phyloP scores from a whole-genome alignment of 2,888 invertebrate species.

The Myopa testacea region DNA sequence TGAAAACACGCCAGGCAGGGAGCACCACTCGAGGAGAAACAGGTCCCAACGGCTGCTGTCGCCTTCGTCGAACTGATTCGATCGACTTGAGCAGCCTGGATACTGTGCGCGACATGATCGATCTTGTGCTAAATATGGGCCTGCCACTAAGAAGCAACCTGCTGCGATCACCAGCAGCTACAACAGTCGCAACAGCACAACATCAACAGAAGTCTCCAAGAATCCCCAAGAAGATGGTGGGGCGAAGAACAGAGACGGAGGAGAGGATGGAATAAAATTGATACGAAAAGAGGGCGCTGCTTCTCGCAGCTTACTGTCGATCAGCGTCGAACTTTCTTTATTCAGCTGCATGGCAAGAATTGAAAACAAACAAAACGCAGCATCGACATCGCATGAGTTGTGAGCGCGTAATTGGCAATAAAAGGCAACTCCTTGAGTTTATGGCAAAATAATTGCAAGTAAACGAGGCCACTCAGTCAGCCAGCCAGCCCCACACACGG shows the following conservation, averaged over 20 bases:
- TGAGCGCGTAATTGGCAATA: constrained; percentile 23
- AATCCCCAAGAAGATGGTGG: not conserved
- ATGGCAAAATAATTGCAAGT: constrained; percentile 18
- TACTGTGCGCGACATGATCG: not conserved
- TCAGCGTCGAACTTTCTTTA: constrained; percentile 1
- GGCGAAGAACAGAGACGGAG: not conserved
- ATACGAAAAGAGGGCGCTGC: not conserved
- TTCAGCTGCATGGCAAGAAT: not conserved
- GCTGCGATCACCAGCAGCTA: not conserved
- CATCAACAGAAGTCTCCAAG: too few relatives aligned
- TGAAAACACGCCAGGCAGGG: not conserved
- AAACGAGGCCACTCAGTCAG: not conserved
- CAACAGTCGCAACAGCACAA: not conserved
- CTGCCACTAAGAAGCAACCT: constrained; percentile 1
- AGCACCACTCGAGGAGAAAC: constrained; percentile 1
- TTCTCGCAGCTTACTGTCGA: not conserved
- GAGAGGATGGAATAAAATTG: not conserved
- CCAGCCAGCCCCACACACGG: not conserved
- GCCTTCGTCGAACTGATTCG: not conserved
- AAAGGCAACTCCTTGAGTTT: constrained; percentile 28
- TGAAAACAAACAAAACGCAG: not conserved
- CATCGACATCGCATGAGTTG: not conserved
- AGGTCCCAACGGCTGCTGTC: not conserved
- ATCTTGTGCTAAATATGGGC: constrained; percentile 16
- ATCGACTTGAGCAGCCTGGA: not conserved